phyloP scores from a whole-genome alignment of 2,113 vertebrate genomes.

The Prunella himalayana region DNA sequence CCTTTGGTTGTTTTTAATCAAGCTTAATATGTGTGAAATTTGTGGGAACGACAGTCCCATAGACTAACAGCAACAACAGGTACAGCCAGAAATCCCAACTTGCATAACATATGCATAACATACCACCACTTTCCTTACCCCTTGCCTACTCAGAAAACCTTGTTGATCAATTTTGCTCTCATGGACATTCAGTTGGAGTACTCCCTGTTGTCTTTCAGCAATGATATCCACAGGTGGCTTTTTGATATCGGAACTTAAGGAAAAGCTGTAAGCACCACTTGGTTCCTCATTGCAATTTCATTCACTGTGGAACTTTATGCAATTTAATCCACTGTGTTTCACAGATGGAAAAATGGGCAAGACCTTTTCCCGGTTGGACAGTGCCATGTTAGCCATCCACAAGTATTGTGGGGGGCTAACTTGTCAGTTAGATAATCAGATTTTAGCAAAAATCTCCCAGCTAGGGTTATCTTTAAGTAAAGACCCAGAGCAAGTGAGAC shows the following conservation, averaged over 20 bases:
- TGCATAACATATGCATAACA: neutral
- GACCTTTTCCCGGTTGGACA: neutral
- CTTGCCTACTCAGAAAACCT: neutral
- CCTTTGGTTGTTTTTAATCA: slow-evolving; percentile 52
- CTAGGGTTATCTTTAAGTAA: neutral
- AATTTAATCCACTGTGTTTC: neutral
- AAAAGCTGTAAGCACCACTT: neutral
- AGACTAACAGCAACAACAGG: slow-evolving; percentile 28
- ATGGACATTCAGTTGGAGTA: neutral
- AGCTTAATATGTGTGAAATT: slow-evolving; percentile 36
- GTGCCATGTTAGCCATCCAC: neutral
- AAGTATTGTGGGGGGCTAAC: neutral
- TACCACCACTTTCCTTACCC: neutral
- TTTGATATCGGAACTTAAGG: neutral
- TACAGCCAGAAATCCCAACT: slow-evolving; percentile 21
- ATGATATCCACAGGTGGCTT: neutral
- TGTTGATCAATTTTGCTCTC: neutral
- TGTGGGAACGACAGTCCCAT: neutral
- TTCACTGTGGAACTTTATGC: neutral
- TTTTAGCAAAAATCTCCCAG: neutral
- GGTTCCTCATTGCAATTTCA: neutral
- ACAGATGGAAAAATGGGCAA: neutral
- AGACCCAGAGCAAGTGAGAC: neutral
- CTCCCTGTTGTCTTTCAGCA: neutral
- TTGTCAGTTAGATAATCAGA: neutral